phyloP scores from a whole-genome alignment of 2,888 invertebrate species.

The Tetragonisca angustula region DNA sequence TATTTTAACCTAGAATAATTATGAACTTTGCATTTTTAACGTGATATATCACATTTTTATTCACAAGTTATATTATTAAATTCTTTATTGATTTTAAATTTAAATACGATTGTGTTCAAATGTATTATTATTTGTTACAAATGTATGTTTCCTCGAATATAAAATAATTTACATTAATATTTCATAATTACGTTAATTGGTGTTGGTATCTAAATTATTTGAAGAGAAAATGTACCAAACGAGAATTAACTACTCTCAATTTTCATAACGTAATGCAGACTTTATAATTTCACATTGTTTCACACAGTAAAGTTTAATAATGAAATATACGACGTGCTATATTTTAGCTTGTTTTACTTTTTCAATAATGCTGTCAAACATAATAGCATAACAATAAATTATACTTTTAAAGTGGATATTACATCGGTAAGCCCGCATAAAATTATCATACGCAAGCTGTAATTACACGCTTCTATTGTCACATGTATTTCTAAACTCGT shows the following conservation, averaged over 20 bases:
- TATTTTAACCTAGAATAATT: neutral
- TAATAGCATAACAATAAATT: conserved; percentile 12
- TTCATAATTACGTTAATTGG: conserved; percentile 7
- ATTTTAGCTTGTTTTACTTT: conserved; percentile 15
- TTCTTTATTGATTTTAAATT: neutral
- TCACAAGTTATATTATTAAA: too few relatives aligned
- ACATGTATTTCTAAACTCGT: conserved; percentile 3
- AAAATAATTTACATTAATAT: conserved; percentile 13
- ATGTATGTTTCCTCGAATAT: neutral
- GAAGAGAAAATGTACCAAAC: conserved; percentile 19
- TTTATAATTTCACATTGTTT: conserved; percentile 25
- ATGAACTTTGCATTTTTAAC: neutral
- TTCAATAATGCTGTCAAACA: neutral
- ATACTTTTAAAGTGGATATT: conserved; percentile 13
- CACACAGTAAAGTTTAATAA: conserved; percentile 11
- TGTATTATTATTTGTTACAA: neutral
- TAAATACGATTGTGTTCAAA: neutral
- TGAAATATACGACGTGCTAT: neutral
- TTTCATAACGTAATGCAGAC: conserved; percentile 15
- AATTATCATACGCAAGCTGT: conserved; percentile 12
- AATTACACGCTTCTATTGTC: neutral
- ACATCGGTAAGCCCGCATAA: neutral
- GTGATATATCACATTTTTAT: neutral
- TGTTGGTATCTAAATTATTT: conserved; percentile 28
- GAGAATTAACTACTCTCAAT: conserved; percentile 37